Evolutionary conservation across 1,140 invertebrate genomes (phyloP), one percentile per base, ranked within the genome.

Genomic region (Metaphire vulgaris): DNA sequence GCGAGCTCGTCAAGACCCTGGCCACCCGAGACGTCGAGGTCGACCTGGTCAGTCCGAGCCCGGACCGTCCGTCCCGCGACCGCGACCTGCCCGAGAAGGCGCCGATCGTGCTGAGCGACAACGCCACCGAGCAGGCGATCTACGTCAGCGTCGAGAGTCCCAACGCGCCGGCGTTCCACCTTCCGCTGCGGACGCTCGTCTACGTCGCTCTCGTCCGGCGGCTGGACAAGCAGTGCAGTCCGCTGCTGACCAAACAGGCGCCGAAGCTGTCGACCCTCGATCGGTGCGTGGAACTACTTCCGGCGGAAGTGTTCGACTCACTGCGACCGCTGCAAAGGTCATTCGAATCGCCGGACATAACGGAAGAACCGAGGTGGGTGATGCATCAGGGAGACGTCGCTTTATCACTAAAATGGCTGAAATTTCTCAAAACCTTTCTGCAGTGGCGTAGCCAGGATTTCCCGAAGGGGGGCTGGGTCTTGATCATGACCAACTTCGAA

Each of bases 81-180:
- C 26, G 34, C n/a, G 56, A 77, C 31, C 33, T 77, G 0, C 70
- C 71, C 2, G 26, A 31, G 1, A 2, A 32, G 21, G 31, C 31
- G 28, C 16, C 56, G 21, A 77, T 77, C 33, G 28, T 64, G 1
- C 33, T 77, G 30, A 31, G 34, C 34, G 72, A 77, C 64, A 66
- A 33, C 65, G 29, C 74, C 56, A 32, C 65, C 16, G 76, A 77
- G 41, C 72, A 73, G 29, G 70, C 76, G 1, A 71, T 77, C 21
- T 74, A 74, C 30, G 72, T 69, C 21, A 77, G 76, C 32, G 72
- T 77, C n/a, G 70, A 77, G 31, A 30, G 29, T 1, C 33, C 72
- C 1, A 69, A 75, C n/a, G 76, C 76, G 1, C 76, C 76, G 14
- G 76, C 76, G 1, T 77, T 77, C 64, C 76, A 74, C 32, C 56